phyloP scores from a whole-genome alignment of 2,113 vertebrate species.

The Thinocorus orbignyianus region DNA sequence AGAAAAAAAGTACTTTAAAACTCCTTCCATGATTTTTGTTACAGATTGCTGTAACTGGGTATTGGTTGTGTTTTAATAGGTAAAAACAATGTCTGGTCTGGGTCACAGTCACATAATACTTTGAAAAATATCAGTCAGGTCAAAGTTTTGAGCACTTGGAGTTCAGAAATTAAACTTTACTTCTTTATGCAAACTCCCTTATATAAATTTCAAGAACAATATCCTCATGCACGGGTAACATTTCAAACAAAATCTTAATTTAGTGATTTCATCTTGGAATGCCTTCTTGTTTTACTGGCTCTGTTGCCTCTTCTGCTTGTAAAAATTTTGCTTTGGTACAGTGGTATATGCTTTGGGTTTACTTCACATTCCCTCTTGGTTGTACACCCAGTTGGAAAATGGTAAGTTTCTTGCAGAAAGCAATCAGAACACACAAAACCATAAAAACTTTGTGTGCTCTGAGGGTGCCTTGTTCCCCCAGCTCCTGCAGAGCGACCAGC shows the following conservation, averaged over 20 bases:
- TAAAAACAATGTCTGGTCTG: not conserved
- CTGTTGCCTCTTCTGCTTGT: not conserved
- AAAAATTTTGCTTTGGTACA: not conserved
- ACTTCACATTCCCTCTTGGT: not conserved
- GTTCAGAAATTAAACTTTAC: not conserved
- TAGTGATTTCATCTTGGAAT: not conserved
- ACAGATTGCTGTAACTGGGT: not conserved
- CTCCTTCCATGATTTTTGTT: not conserved
- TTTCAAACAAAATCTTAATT: not conserved
- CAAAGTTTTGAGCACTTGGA: not conserved
- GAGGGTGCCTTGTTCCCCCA: not conserved
- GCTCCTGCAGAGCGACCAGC: not conserved
- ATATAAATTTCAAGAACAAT: not conserved
- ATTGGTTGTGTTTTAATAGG: not conserved
- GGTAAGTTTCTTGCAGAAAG: not conserved
- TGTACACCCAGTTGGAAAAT: not conserved
- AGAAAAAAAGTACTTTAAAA: not conserved
- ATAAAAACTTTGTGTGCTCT: not conserved
- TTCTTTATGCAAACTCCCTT: not conserved
- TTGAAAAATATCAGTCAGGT: not conserved
- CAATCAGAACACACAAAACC: not conserved
- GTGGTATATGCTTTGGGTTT: not conserved
- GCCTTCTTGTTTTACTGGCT: not conserved
- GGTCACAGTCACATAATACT: not conserved
- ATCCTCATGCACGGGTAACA: not conserved